A percentile compares a stretch with the other conserved stretches of the same genome.
These are phyloP conservation scores for Drosophila truncata DNA, from an alignment of 1,140 invertebrate genomes.

Conservation along the genomic window DNA sequence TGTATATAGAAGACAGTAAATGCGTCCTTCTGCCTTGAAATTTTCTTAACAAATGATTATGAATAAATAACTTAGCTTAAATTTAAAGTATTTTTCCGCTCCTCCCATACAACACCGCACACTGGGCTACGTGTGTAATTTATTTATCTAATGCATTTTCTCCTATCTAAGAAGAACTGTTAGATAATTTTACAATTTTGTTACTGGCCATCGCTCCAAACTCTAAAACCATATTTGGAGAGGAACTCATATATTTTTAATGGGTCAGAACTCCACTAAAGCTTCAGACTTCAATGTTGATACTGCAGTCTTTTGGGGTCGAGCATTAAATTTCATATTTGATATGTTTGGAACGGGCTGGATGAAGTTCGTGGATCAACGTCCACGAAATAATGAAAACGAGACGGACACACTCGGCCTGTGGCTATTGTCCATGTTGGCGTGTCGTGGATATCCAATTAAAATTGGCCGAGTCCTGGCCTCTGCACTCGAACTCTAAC, in stretches of 20 bases:
- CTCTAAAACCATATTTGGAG: too few relatives aligned
- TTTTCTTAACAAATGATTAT: too few relatives aligned
- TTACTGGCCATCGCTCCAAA: background rate
- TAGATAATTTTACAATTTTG: background rate
- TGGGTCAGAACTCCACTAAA: slow-evolving; percentile 5
- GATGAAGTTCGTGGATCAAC: background rate
- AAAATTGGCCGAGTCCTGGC: background rate
- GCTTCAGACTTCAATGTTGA: slow-evolving; percentile 16
- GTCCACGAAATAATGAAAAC: slow-evolving; percentile 1
- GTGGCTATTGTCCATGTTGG: slow-evolving; percentile 19
- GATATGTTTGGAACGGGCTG: slow-evolving; percentile 34
- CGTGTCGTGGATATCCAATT: slow-evolving; percentile 4
- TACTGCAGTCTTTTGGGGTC: slow-evolving; percentile 19
- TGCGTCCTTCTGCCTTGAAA: too few relatives aligned
- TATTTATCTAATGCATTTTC: too few relatives aligned
- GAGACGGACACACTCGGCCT: slow-evolving; percentile 14
- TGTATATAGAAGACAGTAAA: too few relatives aligned
- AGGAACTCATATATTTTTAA: slow-evolving; percentile 18
- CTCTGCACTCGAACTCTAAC: background rate
- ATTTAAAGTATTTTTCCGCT: too few relatives aligned
- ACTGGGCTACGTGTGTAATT: too few relatives aligned
- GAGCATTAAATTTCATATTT: slow-evolving; percentile 54
- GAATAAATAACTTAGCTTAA: too few relatives aligned
- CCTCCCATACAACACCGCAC: too few relatives aligned
- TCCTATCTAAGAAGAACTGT: too few relatives aligned